Conservation (phyloP, 2,113 vertebrate species). For the Pterocles orientalis region DNA sequence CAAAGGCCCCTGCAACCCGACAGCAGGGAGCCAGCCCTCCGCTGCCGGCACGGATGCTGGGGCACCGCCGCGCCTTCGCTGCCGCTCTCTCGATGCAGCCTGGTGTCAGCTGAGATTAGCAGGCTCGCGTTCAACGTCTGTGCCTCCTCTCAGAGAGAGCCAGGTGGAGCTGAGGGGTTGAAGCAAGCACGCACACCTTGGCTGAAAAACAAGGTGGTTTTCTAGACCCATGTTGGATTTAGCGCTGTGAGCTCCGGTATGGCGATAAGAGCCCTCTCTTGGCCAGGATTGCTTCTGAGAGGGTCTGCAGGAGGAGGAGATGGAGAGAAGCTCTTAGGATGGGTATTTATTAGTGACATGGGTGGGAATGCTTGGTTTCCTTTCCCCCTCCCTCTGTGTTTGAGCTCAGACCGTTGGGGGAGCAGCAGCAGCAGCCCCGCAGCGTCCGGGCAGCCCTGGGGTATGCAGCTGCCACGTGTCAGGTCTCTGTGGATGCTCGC, state of each 20-base stretch:
- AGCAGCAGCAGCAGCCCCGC: not conserved
- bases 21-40: not conserved
- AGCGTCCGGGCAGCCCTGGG: not conserved
- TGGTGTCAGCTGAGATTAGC: not conserved
- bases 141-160: not conserved
- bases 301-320: not conserved
- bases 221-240: not conserved
- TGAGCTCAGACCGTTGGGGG: not conserved
- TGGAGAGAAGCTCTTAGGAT: not conserved
- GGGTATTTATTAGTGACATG: not conserved
- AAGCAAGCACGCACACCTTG: not conserved
- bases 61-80: rapidly evolving
- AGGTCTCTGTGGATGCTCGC: not conserved
- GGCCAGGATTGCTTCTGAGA: not conserved
- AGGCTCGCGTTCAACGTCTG: not conserved
- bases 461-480: rapidly evolving
- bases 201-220: not conserved
- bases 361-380: not conserved
- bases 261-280: not conserved
- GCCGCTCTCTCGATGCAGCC: not conserved
- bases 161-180: not conserved
- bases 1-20: not conserved
- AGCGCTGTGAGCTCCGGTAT: not conserved
- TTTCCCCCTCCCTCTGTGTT: not conserved
- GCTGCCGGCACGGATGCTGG: not conserved